phyloP scores from a whole-genome alignment of 92 coral and sea anemone genomes.

The Nematostella vectensis region DNA sequence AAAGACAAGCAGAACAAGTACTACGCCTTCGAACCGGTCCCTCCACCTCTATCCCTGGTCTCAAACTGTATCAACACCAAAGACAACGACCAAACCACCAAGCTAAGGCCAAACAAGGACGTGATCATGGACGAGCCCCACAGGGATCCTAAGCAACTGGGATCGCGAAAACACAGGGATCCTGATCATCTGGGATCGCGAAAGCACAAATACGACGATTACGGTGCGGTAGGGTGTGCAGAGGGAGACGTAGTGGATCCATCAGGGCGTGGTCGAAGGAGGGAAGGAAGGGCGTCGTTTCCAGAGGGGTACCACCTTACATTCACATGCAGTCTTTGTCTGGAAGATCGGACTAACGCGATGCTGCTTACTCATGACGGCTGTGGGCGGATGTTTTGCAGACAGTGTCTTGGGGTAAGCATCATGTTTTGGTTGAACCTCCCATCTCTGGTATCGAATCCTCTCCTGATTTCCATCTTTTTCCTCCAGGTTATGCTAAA shows the following conservation, averaged over 20 bases:
- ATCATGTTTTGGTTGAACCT: too few relatives aligned
- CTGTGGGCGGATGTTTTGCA: constrained; percentile 45
- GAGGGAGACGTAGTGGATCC: neutral
- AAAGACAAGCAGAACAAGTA: constrained; percentile 39
- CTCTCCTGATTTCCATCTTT: too few relatives aligned
- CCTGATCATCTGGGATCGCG: too few relatives aligned
- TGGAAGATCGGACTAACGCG: constrained; percentile 20
- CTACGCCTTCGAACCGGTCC: constrained; percentile 40
- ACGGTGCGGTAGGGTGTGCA: neutral
- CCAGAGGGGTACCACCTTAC: constrained; percentile 36
- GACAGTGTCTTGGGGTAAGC: constrained; percentile 39
- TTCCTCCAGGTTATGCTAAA: too few relatives aligned
- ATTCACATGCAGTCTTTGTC: constrained; percentile 42
- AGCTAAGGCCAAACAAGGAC: neutral
- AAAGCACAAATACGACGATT: too few relatives aligned
- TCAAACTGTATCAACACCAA: neutral
- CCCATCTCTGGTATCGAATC: too few relatives aligned
- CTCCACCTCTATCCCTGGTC: constrained; percentile 6
- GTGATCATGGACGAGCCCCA: too few relatives aligned
- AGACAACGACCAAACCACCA: neutral
- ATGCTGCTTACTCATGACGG: constrained; percentile 34
- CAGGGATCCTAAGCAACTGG: too few relatives aligned
- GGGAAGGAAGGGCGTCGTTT: constrained; percentile 38
- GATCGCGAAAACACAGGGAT: too few relatives aligned
- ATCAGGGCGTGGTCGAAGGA: too few relatives aligned